phyloP scores from a whole-genome alignment of 2,797 vertebrate species.

The Adrianichthys oophorus region DNA sequence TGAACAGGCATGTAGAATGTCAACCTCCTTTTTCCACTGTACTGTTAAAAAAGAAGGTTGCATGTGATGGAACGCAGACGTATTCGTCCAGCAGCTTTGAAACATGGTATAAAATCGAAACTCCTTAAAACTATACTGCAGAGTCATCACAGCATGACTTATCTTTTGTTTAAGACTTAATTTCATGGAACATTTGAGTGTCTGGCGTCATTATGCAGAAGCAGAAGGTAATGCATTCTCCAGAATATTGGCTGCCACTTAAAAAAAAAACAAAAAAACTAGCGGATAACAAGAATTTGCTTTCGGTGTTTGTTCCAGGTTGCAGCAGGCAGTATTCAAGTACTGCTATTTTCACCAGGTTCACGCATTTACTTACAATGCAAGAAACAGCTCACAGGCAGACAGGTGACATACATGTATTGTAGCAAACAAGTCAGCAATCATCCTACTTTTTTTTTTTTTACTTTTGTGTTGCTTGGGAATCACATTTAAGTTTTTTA shows the following conservation, averaged over 20 bases:
- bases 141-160: constrained; percentile 45
- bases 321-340: constrained; percentile 53
- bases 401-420: constrained; percentile 69
- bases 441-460: constrained; percentile 61
- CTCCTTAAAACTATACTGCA: constrained; percentile 24
- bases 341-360: constrained; percentile 37
- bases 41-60: constrained; percentile 11
- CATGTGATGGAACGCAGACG: constrained; percentile 14
- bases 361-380: constrained; percentile 57
- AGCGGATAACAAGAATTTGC: constrained; percentile 47
- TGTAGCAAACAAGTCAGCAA: constrained; percentile 44
- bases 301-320: constrained; percentile 51
- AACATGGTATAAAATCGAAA: constrained; percentile 11
- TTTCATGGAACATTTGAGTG: constrained; percentile 60
- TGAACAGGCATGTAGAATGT: constrained; percentile 60
- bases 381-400: constrained; percentile 59
- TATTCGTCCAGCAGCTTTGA: constrained; percentile 43
- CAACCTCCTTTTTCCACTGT: constrained; percentile 53
- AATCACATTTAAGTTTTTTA: constrained; percentile 52
- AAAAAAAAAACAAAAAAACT: neutral
- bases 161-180: constrained; percentile 65
- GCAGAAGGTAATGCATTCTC: constrained; percentile 30
- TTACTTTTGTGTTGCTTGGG: constrained; percentile 54
- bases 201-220: constrained; percentile 34
- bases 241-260: constrained; percentile 33